phyloP scores from a whole-genome alignment of 1,140 invertebrate genomes.

The Plectus sambesii region DNA sequence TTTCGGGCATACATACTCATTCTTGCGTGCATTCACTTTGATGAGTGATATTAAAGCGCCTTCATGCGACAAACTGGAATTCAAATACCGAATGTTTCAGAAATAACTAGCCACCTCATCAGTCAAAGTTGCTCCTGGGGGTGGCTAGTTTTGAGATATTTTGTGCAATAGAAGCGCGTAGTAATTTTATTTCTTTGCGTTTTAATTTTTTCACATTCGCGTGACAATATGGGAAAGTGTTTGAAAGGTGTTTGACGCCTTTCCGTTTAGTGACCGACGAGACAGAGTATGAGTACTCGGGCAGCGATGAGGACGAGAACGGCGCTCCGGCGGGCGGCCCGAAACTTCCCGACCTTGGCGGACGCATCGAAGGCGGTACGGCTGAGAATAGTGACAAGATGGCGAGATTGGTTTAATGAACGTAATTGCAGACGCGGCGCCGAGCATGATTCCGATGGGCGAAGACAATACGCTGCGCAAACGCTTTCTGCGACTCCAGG shows the following conservation, averaged over 20 bases:
- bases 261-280: conserved; percentile 17
- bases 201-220: background rate
- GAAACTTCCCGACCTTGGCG: conserved; percentile 1
- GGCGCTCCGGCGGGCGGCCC: conserved; percentile 18
- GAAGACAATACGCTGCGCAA: conserved; percentile 78
- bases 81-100: no score
- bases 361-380: conserved; percentile 6
- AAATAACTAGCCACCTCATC: no score
- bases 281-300: conserved; percentile 43
- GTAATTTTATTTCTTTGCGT: conserved; percentile 7
- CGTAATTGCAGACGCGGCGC: conserved; percentile 69
- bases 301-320: conserved; percentile 47
- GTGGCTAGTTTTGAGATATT: no score
- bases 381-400: conserved; percentile 48
- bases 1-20: conserved; percentile 1
- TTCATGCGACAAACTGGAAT: no score
- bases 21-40: conserved; percentile 7
- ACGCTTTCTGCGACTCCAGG: conserved; percentile 91
- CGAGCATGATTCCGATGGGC: conserved; percentile 73
- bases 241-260: background rate
- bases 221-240: background rate
- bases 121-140: no score
- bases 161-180: no score
- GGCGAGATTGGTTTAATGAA: conserved; percentile 65
- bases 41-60: no score